Evolutionary conservation across 2,888 invertebrate genomes (phyloP).

Genomic region (Dryadula phaetusa): DNA sequence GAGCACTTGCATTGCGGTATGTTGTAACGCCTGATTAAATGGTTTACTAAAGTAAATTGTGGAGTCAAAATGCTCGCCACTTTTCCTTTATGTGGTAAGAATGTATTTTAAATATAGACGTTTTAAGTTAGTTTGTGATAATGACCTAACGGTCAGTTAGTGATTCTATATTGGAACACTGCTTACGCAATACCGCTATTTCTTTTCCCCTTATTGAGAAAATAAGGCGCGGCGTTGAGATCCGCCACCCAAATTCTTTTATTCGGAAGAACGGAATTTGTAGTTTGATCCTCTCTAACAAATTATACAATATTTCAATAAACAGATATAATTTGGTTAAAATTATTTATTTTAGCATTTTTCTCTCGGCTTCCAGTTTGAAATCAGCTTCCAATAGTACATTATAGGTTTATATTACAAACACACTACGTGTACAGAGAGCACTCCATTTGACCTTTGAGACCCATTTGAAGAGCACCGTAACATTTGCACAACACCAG

Average conservation of each 20-base stretch:
- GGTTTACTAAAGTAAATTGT: conserved; percentile 15
- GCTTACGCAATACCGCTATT: background rate
- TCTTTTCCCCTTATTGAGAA: no score
- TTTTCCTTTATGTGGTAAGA: background rate
- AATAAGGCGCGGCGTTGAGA: no score
- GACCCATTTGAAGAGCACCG: conserved; percentile 10
- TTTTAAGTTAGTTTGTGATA: no score
- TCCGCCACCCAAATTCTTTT: no score
- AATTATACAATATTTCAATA: no score
- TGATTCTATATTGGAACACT: background rate
- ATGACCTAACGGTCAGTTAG: no score
- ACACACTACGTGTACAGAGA: background rate
- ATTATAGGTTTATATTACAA: background rate
- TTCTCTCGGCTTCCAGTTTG: background rate
- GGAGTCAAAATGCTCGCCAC: background rate
- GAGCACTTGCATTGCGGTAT: conserved; percentile 27
- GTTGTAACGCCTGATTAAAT: conserved; percentile 34
- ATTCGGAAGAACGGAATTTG: no score
- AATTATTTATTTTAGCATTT: no score
- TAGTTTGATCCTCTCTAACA: no score
- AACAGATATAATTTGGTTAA: no score
- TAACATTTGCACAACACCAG: background rate
- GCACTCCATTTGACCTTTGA: background rate
- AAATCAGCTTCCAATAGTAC: no score
- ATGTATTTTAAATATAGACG: background rate